A percentile compares a stretch with the other conserved stretches of the same genome.
Conservation (phyloP, 2,113 vertebrate species). For the Thryonomys swinderianus region DNA sequence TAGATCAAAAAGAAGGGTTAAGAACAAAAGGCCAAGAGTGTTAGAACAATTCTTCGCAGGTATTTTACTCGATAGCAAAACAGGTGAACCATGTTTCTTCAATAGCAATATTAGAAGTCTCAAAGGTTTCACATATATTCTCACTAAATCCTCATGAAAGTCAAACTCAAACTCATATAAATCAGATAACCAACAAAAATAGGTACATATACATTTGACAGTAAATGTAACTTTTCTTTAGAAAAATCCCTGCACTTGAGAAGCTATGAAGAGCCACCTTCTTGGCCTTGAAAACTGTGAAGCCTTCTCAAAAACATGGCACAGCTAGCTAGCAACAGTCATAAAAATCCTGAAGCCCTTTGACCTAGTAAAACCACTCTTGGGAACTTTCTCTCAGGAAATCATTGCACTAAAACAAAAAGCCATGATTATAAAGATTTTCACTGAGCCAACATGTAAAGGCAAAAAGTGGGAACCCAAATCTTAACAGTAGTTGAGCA, state of each 20-base stretch:
- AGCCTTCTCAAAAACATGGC: neutral
- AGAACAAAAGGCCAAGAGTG: neutral
- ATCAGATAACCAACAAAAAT: slow-evolving; percentile 32
- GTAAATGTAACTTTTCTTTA: neutral
- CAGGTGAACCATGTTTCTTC: neutral
- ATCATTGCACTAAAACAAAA: slow-evolving; percentile 59
- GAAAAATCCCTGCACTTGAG: neutral
- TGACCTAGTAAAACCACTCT: slow-evolving; percentile 65
- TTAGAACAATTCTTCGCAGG: slow-evolving; percentile 10
- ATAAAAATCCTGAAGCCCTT: slow-evolving; percentile 63
- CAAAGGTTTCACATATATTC: neutral
- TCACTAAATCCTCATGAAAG: slow-evolving; percentile 18
- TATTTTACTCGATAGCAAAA: neutral
- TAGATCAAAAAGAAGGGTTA: neutral
- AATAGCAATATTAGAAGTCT: neutral
- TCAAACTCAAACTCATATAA: slow-evolving; percentile 23
- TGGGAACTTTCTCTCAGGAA: slow-evolving; percentile 64
- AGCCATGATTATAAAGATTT: slow-evolving; percentile 42
- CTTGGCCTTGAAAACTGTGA: neutral
- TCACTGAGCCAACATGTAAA: neutral
- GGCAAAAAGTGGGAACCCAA: slow-evolving; percentile 29
- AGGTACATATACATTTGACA: neutral
- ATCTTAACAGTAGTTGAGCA: neutral
- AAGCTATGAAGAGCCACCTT: slow-evolving; percentile 25
- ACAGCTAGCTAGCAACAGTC: neutral